These are phyloP conservation scores for Congeria kusceri DNA, from an alignment of 2,888 invertebrate genomes.

Conservation along the genomic window DNA sequence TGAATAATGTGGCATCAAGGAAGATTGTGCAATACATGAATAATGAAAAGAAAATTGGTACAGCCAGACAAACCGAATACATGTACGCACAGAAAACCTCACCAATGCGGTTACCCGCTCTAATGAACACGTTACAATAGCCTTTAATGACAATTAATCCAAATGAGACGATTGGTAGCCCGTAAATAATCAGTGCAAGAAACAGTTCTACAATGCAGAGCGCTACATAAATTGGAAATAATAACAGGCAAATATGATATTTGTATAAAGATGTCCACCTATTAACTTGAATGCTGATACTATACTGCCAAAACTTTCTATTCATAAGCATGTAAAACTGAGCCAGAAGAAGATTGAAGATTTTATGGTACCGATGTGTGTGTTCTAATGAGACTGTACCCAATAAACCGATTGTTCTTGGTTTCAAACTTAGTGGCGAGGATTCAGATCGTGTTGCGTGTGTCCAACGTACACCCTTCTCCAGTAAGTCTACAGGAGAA, in stretches of 20 bases:
- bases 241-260: not conserved
- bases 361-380: slow-evolving; percentile 23
- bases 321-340: slow-evolving; percentile 58
- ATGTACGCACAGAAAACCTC: not conserved
- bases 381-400: slow-evolving; percentile 32
- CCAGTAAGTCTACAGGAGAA: slow-evolving; percentile 14
- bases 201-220: slow-evolving; percentile 41
- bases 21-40: slow-evolving; percentile 64
- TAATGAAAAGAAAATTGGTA: slow-evolving; percentile 12
- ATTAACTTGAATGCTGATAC: slow-evolving; percentile 20
- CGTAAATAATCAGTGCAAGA: slow-evolving; percentile 42
- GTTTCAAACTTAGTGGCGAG: not conserved
- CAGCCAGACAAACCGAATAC: slow-evolving; percentile 15
- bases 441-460: not conserved
- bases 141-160: slow-evolving; percentile 29
- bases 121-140: slow-evolving; percentile 10
- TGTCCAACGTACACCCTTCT: slow-evolving; percentile 13
- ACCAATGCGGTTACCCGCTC: not conserved
- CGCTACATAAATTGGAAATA: slow-evolving; percentile 40
- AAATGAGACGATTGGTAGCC: slow-evolving; percentile 50
- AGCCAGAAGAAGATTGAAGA: slow-evolving; percentile 28
- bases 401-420: slow-evolving; percentile 14
- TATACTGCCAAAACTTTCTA: slow-evolving; percentile 53
- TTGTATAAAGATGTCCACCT: slow-evolving; percentile 21
- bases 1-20: slow-evolving; percentile 59